A percentile compares a stretch with the other conserved stretches of the same genome.
Evolutionary conservation across 2,888 invertebrate species (phyloP).

Genomic region (Athalia cordata): DNA sequence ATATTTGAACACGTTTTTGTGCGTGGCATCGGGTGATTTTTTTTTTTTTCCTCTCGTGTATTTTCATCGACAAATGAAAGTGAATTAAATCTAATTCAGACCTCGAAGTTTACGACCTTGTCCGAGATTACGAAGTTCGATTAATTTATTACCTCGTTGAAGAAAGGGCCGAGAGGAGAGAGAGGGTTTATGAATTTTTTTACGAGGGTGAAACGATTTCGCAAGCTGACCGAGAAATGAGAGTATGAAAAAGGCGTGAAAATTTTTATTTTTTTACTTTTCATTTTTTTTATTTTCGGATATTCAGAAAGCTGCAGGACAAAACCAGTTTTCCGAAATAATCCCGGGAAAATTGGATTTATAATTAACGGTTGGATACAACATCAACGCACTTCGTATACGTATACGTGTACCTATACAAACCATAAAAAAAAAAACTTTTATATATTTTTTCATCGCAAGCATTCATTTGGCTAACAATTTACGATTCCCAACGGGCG

Average conservation of each 20-base stretch:
- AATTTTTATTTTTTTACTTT: neutral
- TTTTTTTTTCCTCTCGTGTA: no score
- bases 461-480: constrained; percentile 25
- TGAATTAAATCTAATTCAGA: constrained; percentile 12
- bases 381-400: neutral
- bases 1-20: neutral
- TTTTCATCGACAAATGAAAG: constrained; percentile 11
- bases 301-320: constrained; percentile 1
- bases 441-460: constrained; percentile 33
- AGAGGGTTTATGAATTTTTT: constrained; percentile 6
- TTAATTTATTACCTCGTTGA: constrained; percentile 20
- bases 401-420: neutral
- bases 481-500: constrained; percentile 41
- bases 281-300: neutral
- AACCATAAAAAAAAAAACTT: constrained; percentile 14
- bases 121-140: constrained; percentile 1
- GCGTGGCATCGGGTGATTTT: neutral
- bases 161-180: no score
- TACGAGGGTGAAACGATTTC: neutral
- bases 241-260: neutral
- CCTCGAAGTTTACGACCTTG: neutral
- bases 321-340: constrained; percentile 42
- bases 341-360: constrained; percentile 44
- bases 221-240: constrained; percentile 39
- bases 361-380: constrained; percentile 39